phyloP scores from a whole-genome alignment of 2,888 invertebrate species.

The Polylopha cassiicola region DNA sequence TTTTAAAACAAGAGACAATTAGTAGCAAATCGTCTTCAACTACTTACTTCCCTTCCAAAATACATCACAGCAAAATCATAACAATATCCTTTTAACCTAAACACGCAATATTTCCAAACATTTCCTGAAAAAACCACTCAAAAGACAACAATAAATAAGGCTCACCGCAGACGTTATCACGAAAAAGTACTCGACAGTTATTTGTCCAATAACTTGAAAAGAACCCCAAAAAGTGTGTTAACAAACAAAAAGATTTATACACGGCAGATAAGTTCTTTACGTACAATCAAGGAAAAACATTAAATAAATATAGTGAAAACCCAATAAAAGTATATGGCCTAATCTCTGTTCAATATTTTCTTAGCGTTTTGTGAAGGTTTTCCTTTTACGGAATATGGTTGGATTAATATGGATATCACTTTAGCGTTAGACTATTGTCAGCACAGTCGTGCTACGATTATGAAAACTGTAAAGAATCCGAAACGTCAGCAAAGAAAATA shows the following conservation, averaged over 20 bases:
- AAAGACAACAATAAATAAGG: slow-evolving; percentile 23
- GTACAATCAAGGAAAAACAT: slow-evolving; percentile 19
- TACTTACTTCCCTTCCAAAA: too few species aligned
- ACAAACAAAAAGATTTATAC: slow-evolving; percentile 24
- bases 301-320: slow-evolving; percentile 25
- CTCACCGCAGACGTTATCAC: slow-evolving; percentile 23
- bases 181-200: slow-evolving; percentile 21
- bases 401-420: slow-evolving; percentile 36
- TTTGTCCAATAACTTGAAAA: slow-evolving; percentile 21
- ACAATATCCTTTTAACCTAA: too few species aligned
- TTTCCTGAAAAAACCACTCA: background rate
- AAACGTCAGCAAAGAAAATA: too few species aligned
- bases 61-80: too few species aligned
- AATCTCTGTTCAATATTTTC: slow-evolving; percentile 27
- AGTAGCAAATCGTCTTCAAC: too few species aligned
- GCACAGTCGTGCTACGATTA: too few species aligned
- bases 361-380: slow-evolving; percentile 27
- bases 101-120: background rate
- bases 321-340: slow-evolving; percentile 27
- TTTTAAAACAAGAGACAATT: too few species aligned
- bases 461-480: too few species aligned
- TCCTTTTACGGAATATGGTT: slow-evolving; percentile 26
- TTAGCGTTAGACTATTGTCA: slow-evolving; percentile 1
- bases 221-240: slow-evolving; percentile 17
- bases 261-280: slow-evolving; percentile 25